A percentile compares a stretch with the other conserved stretches of the same genome.
Conservation (phyloP, 2,113 vertebrate species). For the Cardinalis cardinalis region DNA sequence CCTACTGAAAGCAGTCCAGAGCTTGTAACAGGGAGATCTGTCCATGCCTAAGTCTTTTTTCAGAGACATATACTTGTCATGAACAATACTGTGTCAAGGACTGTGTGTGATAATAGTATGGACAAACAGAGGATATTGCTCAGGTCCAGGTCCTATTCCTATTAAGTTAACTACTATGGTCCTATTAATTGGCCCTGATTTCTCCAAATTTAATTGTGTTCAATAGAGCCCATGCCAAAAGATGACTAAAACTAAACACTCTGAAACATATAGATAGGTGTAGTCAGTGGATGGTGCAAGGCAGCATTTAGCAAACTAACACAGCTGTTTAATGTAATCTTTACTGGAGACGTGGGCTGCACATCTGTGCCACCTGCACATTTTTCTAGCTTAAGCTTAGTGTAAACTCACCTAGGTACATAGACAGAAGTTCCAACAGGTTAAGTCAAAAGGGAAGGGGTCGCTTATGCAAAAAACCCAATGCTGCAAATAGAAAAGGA, state of each 20-base stretch:
- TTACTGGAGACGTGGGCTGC: background rate
- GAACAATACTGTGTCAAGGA: background rate
- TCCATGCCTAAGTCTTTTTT: background rate
- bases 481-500: background rate
- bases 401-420: background rate
- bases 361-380: background rate
- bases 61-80: background rate
- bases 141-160: background rate
- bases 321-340: background rate
- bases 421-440: background rate
- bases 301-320: background rate
- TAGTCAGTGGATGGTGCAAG: background rate
- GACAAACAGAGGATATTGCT: background rate
- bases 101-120: background rate
- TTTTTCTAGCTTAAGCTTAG: background rate
- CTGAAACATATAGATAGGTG: background rate
- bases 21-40: background rate
- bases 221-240: background rate
- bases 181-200: background rate
- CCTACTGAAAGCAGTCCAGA: background rate
- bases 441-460: background rate
- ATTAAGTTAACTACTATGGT: background rate
- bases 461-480: background rate
- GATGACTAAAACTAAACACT: background rate
- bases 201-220: background rate